Base-by-base conservation (phyloP, 2,797 vertebrate genomes). In the Bradypodion pumilum region DNA sequence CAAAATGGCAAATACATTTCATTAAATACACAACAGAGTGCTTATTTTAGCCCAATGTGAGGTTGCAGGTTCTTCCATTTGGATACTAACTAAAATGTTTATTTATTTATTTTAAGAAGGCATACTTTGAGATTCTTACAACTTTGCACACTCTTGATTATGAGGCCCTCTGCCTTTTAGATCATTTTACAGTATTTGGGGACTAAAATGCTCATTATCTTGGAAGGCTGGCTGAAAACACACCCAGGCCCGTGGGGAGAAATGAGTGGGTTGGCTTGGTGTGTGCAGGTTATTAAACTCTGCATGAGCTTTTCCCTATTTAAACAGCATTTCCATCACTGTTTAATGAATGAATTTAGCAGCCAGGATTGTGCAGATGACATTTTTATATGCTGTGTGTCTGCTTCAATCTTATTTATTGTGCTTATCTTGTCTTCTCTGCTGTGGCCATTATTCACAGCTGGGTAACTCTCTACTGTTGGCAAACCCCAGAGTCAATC, bases 281-380 rank as follows among this genome's bases (percentile, higher is more conserved):
- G 66, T 25, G 15, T 62, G 15, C 46, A 76, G 78, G 63, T 85
- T 85, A 40, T 89, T 88, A 89, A 90, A 84, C 46, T 66, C 62
- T 5, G 72, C 25, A 70, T 89, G 83, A 62, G 59, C 80, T 92
- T 91, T 72, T 25, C 29, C 29, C 9, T 87, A 70, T 77, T 92
- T 86, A 89, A 87, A 79, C 59, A 85, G 15, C 80, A 80, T 74
- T 92, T 92, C 89, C 81, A 81, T 90, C 76, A 88, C 81, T 89
- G 65, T 86, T 93, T 87, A 93, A 89, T 81, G 91, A 93, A 91
- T 86, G 78, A 83, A 93, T 79, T 82, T 85, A 86, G 82, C 82
- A 90, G 46, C 76, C 56, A 82, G 13, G 83, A 77, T 92, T 89
- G 84, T 76, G 81, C 81, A 79, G 81, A 89, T 83, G 79, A 84